Evolutionary conservation across 2,888 invertebrate genomes (phyloP), one percentile per base, ranked within the genome.

Genomic region (Pseudolycoriella hygida): DNA sequence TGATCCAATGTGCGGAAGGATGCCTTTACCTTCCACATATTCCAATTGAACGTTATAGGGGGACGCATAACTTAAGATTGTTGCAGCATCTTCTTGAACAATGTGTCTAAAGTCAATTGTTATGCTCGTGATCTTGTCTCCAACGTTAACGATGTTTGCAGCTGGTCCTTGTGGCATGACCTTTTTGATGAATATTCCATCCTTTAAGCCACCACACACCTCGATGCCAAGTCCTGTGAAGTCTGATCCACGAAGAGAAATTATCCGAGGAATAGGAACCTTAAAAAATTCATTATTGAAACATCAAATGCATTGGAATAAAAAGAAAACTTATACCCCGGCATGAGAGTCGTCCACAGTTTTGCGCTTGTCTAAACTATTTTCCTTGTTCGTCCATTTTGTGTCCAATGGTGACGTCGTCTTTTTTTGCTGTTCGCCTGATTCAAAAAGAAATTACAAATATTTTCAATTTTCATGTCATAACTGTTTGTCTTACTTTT

Each of bases 181-280:
- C 51, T 89, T 86, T 60, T 86, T 88, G 38, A 92, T 77, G 60
- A 77, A 85, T 48, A 92, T 89, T 1, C 92, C 92, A 52, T 90
- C 88, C 47, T 84, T 70, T 72, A 89, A 86, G 53, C 87, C 89
- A n/a, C 92, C 92, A 47, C 79, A 80, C 51, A 89, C 83, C 57
- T 83, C 80, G 64, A 90, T 80, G 2, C 89, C 89, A 1, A 90
- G 69, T 0, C 90, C 89, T 1, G 87, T 86, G 64, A 88, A 87
- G 65, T 89, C 89, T 43, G 83, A 79, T 49, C 88, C 87, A 62
- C 82, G 76, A 47, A 90, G 68, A 50, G 82, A 76, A 40, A 89
- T 85, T 44, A 73, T 69, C 53, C 73, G 72, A 30, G 72, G 67
- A 53, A 70, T 70, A 18, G 70, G 68, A 48, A 70, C 69, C 76